Percentiles rank a stretch among this genome's conserved stretches.
phyloP scores from a whole-genome alignment of 1,140 invertebrate species.

The Ectropis grisescens region DNA sequence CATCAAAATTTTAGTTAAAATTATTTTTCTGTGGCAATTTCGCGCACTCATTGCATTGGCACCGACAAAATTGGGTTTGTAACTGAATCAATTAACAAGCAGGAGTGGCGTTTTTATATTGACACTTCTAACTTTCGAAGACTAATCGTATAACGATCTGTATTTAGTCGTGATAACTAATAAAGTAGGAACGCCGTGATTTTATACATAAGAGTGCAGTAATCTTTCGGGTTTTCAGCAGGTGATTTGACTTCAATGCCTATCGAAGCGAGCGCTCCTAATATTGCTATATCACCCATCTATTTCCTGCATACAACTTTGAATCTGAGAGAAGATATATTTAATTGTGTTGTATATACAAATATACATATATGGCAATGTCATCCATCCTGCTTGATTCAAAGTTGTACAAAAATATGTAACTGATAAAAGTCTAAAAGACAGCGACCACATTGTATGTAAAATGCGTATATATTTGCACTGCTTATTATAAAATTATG shows the following conservation, averaged over 20 bases:
- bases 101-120: slow-evolving; percentile 23
- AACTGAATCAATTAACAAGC: slow-evolving; percentile 11
- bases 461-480: slow-evolving; percentile 47
- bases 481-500: slow-evolving; percentile 53
- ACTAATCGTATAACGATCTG: slow-evolving; percentile 12
- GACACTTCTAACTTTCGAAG: slow-evolving; percentile 14
- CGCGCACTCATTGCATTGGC: slow-evolving; percentile 21
- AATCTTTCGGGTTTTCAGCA: slow-evolving; percentile 7
- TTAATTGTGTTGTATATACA: not conserved
- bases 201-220: slow-evolving; percentile 29
- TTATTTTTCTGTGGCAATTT: slow-evolving; percentile 22
- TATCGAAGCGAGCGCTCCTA: too few relatives aligned
- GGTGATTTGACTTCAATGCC: too few relatives aligned
- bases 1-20: slow-evolving; percentile 10
- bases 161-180: not conserved
- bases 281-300: too few relatives aligned
- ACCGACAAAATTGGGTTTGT: slow-evolving; percentile 16
- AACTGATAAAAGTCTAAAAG: too few relatives aligned
- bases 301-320: too few relatives aligned
- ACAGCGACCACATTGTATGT: slow-evolving; percentile 13
- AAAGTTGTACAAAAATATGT: too few relatives aligned
- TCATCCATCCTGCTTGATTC: too few relatives aligned
- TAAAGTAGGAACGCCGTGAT: slow-evolving; percentile 13
- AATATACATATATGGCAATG: not conserved
- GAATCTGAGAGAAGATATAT: too few relatives aligned